Conservation (phyloP, 2,797 vertebrate species). For the Capromys pilorides region DNA sequence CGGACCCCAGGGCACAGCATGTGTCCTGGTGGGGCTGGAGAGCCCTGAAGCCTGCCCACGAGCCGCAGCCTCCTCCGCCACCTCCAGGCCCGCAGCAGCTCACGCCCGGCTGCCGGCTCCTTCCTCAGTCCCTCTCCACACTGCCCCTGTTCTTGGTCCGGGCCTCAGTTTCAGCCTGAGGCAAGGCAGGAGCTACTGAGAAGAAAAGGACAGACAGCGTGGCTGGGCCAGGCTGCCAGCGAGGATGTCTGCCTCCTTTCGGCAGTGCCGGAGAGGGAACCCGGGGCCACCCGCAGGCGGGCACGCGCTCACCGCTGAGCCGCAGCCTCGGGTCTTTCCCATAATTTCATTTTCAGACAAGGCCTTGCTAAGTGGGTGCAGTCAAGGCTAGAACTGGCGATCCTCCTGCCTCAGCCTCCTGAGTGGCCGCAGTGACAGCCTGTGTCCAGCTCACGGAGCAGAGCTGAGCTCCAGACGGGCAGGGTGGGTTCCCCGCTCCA, state of each 20-base stretch:
- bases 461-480: neutral
- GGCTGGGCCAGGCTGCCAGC: too few relatives aligned
- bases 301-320: neutral
- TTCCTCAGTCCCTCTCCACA: neutral
- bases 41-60: neutral
- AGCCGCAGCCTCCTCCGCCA: neutral
- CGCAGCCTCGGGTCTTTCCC: neutral
- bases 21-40: too few relatives aligned
- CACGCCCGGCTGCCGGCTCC: neutral
- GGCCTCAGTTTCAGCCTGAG: neutral
- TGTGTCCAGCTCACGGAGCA: neutral
- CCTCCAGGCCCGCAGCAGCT: neutral
- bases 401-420: neutral
- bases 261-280: neutral
- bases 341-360: neutral
- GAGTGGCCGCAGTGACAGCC: neutral
- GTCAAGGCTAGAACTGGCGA: neutral
- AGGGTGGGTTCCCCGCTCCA: neutral
- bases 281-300: neutral
- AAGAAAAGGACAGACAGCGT: neutral
- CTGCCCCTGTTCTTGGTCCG: accelerated
- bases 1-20: neutral
- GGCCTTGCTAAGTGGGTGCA: neutral
- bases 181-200: too few relatives aligned
- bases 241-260: too few relatives aligned